Conservation (phyloP, 2,797 vertebrate genomes). For the Fringilla coelebs region DNA sequence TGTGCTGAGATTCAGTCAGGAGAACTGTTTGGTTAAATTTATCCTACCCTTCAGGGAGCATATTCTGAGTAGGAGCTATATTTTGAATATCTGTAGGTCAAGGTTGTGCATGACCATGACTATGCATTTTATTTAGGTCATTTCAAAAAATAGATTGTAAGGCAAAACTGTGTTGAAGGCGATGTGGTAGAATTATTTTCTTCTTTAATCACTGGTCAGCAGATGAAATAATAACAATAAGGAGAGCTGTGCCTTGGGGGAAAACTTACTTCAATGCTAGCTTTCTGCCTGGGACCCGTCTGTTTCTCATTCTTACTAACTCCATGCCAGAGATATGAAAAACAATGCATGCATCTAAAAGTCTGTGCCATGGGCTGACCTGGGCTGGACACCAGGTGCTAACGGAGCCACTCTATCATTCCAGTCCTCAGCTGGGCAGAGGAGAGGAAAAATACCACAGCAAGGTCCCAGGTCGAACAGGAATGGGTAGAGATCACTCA, state of each 20-base stretch:
- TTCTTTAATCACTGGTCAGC: not conserved
- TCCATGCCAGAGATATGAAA: not conserved
- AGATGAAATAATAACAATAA: not conserved
- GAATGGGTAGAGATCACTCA: not conserved
- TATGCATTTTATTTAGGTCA: not conserved
- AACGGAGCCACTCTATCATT: not conserved
- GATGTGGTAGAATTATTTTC: not conserved
- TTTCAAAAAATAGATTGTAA: not conserved
- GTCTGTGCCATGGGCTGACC: not conserved
- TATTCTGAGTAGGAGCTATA: not conserved
- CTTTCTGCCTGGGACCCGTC: not conserved
- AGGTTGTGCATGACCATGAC: not conserved
- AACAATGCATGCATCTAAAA: not conserved
- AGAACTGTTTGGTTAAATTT: not conserved
- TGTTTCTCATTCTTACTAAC: not conserved
- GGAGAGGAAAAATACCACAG: accelerated
- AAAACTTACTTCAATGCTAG: not conserved
- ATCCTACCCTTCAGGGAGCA: not conserved
- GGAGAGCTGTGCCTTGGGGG: not conserved
- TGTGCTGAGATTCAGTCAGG: not conserved
- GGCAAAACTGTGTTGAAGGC: not conserved
- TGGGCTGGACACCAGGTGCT: not conserved
- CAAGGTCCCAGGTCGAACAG: accelerated
- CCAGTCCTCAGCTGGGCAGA: not conserved
- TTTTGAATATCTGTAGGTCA: not conserved